phyloP scores from a whole-genome alignment of 2,797 vertebrate species.

The Amniataba percoides region DNA sequence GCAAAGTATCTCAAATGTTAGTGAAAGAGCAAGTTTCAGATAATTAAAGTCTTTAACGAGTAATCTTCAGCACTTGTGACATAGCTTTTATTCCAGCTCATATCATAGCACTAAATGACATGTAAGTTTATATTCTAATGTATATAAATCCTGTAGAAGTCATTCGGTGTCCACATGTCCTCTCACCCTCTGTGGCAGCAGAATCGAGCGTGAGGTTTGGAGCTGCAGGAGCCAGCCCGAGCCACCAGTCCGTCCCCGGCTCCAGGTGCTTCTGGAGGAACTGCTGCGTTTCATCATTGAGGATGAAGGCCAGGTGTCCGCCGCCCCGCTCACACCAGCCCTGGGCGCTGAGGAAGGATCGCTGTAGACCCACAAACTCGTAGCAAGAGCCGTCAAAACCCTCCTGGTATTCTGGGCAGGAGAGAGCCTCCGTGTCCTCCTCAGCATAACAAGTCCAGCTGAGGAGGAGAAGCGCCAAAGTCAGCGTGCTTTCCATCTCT shows the following conservation, averaged over 20 bases:
- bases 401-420: constrained; percentile 88
- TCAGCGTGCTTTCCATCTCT: constrained; percentile 77
- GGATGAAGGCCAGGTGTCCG: constrained; percentile 92
- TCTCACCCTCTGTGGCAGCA: constrained; percentile 79
- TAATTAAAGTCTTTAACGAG: background rate
- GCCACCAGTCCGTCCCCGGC: constrained; percentile 91
- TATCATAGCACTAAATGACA: background rate
- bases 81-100: background rate
- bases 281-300: constrained; percentile 89
- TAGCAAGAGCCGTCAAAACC: constrained; percentile 91
- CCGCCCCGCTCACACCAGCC: constrained; percentile 93
- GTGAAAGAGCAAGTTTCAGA: background rate
- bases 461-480: constrained; percentile 65
- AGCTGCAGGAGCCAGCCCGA: constrained; percentile 87
- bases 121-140: background rate
- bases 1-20: background rate
- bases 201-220: constrained; percentile 82
- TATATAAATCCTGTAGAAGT: background rate
- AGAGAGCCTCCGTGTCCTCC: constrained; percentile 51
- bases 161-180: background rate
- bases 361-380: constrained; percentile 88
- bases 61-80: background rate
- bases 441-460: constrained; percentile 58
- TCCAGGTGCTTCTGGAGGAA: constrained; percentile 90
- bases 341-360: constrained; percentile 87